phyloP scores from a whole-genome alignment of 2,797 vertebrate species.

The Liparis tanakae region DNA sequence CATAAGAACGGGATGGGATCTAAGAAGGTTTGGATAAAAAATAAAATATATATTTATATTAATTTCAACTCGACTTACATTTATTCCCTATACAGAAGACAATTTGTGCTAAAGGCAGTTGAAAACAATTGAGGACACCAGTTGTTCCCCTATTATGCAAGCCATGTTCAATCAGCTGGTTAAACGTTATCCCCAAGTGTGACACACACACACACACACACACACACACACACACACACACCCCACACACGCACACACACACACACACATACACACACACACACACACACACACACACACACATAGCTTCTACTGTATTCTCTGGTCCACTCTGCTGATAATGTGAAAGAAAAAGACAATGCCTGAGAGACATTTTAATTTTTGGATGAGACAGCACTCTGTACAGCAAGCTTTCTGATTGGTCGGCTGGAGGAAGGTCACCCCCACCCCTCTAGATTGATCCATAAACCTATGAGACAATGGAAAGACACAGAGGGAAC shows the following conservation, averaged over 20 bases:
- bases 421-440: conserved; percentile 63
- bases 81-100: conserved; percentile 25
- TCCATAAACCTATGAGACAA: conserved; percentile 57
- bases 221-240: conserved; percentile 2
- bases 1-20: not conserved
- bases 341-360: conserved; percentile 28
- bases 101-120: conserved; percentile 29
- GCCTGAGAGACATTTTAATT: conserved; percentile 37
- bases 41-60: too few relatives aligned
- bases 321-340: conserved; percentile 5
- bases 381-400: conserved; percentile 34
- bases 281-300: conserved; percentile 3
- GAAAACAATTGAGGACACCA: conserved; percentile 24
- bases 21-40: too few relatives aligned
- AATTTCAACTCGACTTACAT: not conserved
- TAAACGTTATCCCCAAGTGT: conserved; percentile 5
- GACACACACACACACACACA: not conserved
- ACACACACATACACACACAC: not conserved
- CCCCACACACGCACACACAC: not conserved
- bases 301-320: not conserved
- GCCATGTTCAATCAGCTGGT: conserved; percentile 10
- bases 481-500: conserved; percentile 13
- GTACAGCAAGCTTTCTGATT: conserved; percentile 35
- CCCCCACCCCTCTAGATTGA: conserved; percentile 48
- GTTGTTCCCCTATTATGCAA: conserved; percentile 19